Evolutionary conservation across 2,797 vertebrate species (phyloP).

Genomic region (Alectoris magna): DNA sequence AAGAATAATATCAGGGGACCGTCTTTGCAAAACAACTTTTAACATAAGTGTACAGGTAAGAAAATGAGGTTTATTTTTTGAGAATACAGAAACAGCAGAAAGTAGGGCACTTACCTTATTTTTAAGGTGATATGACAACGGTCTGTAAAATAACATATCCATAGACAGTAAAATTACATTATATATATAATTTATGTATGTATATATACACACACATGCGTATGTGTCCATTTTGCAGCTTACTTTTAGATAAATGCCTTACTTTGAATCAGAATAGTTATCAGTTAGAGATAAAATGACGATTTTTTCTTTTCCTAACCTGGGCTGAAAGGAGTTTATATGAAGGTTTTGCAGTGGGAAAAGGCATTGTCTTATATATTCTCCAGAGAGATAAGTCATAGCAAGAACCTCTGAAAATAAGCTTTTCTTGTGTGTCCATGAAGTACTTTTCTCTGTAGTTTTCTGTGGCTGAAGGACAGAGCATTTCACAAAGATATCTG

Average conservation of each 20-base stretch:
- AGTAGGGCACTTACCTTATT: background rate
- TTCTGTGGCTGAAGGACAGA: background rate
- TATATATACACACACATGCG: background rate
- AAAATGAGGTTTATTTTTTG: background rate
- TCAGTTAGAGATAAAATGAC: background rate
- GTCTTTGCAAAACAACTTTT: background rate
- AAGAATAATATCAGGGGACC: conserved; percentile 3
- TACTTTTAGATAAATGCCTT: background rate
- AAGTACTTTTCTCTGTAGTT: conserved; percentile 15
- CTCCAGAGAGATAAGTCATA: conserved; percentile 23
- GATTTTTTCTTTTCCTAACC: background rate
- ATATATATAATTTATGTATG: too few relatives aligned
- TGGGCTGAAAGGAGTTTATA: background rate
- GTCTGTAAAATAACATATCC: background rate
- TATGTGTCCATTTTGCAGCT: background rate
- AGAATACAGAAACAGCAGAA: background rate
- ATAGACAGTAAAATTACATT: too few relatives aligned
- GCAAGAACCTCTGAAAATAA: background rate
- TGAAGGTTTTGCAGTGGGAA: background rate
- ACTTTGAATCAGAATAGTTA: background rate
- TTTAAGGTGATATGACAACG: background rate
- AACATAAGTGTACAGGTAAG: background rate
- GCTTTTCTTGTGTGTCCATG: background rate
- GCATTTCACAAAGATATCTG: background rate
- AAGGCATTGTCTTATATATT: background rate